Conservation (phyloP, 2,888 invertebrate species). For the Drosophila fulvimacula region DNA sequence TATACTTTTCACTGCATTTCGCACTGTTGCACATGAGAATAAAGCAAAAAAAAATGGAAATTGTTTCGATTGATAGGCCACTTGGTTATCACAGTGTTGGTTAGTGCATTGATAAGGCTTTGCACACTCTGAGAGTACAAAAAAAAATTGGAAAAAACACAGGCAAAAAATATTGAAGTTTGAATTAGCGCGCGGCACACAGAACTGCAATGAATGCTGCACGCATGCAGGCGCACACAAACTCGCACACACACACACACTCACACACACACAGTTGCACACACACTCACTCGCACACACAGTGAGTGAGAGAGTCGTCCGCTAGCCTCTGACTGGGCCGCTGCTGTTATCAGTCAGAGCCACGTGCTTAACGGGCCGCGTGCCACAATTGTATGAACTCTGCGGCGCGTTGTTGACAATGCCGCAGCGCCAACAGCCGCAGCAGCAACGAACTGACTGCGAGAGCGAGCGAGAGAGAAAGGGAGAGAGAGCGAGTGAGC, state of each 20-base stretch:
- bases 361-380: conserved; percentile 79
- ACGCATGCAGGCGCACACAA: not conserved
- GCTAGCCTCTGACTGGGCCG: conserved; percentile 12
- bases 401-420: conserved; percentile 72
- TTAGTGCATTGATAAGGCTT: conserved; percentile 44
- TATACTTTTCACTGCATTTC: conserved; percentile 28
- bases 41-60: conserved; percentile 3
- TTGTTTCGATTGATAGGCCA: conserved; percentile 27
- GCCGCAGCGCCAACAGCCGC: conserved; percentile 61
- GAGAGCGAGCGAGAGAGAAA: conserved; percentile 1
- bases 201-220: conserved; percentile 2
- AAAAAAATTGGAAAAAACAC: conserved; percentile 7
- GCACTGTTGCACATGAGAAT: conserved; percentile 19
- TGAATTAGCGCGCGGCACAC: conserved; percentile 2
- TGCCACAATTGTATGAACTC: conserved; percentile 79
- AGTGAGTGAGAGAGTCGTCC: conserved; percentile 1
- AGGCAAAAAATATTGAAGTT: conserved; percentile 29
- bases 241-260: not conserved
- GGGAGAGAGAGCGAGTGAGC: conserved; percentile 9
- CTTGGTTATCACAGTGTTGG: conserved; percentile 56
- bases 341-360: conserved; percentile 73
- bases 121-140: conserved; percentile 5
- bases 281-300: not conserved
- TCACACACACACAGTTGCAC: not conserved
- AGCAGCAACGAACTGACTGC: conserved; percentile 50